Conservation (phyloP, 2,797 vertebrate genomes). For the Squalus acanthias region DNA sequence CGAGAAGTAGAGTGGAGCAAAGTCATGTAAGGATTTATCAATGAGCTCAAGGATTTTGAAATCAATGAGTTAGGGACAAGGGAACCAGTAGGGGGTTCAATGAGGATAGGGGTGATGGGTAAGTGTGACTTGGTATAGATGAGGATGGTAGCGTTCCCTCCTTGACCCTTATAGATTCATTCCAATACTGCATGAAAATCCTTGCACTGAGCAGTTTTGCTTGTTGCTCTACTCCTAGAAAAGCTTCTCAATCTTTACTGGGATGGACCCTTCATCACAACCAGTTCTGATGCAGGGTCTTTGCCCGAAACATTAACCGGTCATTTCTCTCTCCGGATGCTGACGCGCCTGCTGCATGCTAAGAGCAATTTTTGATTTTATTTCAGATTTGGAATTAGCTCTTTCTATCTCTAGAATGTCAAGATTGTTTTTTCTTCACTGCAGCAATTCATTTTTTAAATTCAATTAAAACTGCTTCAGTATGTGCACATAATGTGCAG, state of each 20-base stretch:
- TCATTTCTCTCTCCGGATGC: neutral
- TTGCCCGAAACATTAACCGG: neutral
- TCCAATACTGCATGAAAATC: neutral
- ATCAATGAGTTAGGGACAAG: neutral
- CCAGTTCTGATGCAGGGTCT: neutral
- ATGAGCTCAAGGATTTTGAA: neutral
- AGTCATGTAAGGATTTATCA: neutral
- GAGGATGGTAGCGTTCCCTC: neutral
- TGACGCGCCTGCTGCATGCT: neutral
- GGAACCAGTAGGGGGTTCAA: neutral
- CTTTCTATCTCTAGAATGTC: neutral
- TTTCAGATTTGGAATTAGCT: neutral
- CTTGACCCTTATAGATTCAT: neutral
- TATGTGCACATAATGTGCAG: neutral
- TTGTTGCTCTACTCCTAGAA: neutral
- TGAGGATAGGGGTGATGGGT: neutral
- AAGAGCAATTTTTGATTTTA: neutral
- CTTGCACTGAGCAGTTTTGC: neutral
- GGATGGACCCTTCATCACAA: neutral
- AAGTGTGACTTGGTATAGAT: neutral
- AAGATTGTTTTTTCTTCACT: too few species aligned
- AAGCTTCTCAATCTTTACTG: neutral
- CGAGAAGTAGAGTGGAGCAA: neutral
- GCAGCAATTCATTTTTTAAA: too few species aligned
- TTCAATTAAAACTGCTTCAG: too few species aligned